Conservation (phyloP, 37 sponge, comb jelly and placozoan genomes). For the Geodia barretti region DNA sequence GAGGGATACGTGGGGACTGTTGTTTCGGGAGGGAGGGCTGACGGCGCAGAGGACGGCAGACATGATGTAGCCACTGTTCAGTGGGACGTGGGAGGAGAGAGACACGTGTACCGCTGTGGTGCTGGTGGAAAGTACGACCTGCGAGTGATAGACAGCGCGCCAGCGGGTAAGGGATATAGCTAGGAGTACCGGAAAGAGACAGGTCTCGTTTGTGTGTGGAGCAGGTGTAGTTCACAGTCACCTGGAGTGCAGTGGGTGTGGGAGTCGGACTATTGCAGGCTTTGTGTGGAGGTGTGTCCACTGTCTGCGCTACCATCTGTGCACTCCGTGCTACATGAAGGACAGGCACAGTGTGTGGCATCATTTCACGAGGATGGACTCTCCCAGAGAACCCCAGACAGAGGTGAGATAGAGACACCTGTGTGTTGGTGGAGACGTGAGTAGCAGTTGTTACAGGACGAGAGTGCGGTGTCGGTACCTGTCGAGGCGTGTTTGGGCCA, state of each 20-base stretch:
- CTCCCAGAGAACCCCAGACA: neutral
- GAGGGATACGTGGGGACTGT: too few species aligned
- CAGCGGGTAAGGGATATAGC: too few species aligned
- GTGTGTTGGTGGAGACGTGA: too few species aligned
- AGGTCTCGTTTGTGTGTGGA: too few species aligned
- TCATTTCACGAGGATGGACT: constrained; percentile 45
- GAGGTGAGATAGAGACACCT: neutral
- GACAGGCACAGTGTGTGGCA: constrained; percentile 80
- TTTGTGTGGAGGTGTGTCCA: constrained; percentile 77
- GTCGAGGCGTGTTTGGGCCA: neutral
- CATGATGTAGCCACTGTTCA: too few species aligned
- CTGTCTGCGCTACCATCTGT: constrained; percentile 80
- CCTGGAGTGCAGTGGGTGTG: neutral
- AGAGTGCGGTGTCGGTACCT: neutral
- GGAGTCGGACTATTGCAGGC: neutral
- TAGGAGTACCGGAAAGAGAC: too few species aligned
- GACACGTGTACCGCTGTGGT: too few species aligned
- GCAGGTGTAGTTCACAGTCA: neutral
- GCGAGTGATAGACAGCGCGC: too few species aligned
- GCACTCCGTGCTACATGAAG: constrained; percentile 79
- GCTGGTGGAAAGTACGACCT: too few species aligned
- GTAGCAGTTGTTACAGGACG: neutral
- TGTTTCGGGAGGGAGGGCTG: too few species aligned
- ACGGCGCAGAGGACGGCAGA: too few species aligned
- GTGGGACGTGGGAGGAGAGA: too few species aligned